Base-by-base conservation (phyloP, 2,888 invertebrate species). In the Drosophila maculinotata region DNA sequence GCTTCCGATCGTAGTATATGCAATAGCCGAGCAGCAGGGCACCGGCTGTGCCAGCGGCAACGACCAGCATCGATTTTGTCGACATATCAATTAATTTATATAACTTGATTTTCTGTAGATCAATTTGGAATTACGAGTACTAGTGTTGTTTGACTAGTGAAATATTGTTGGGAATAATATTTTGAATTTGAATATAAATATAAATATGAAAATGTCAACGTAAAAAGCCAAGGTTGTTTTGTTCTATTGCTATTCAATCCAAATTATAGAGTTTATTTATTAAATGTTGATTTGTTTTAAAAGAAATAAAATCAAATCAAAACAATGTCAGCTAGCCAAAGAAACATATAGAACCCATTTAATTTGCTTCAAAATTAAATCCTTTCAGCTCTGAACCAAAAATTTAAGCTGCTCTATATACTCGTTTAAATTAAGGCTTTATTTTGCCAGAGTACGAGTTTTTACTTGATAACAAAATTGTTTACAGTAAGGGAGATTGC, bases 1-100 rank as follows among this genome's bases (percentile, higher is more conserved):
- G 76, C 17, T 65, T 71, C 6, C 39, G 52, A 52, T 76, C 75
- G 12, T 41, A 76, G 10, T 76, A 76, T 1, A 76, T 44, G 17
- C 72, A 76, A 45, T 57, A 65, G 8, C 64, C 72, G 9, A 76
- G n/a, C 0, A 71, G 12, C 0, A 69, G 0, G 0, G 51, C 68
- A 17, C 68, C 56, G 7, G 60, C 71, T 2, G 64, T 41, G n/a
- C 67, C 70, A 0, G 53, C 57, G 8, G 60, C 38, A 2, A 60
- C 7, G 0, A 41, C 47, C 14, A 73, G 39, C 25, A 47, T 12
- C 1, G 31, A 45, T 30, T 39, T 63, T 8, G 28, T 56, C 6
- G 59, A 63, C 66, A 66, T 41, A 2, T 20, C 20, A 4, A 20
- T 2, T 20, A 4, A 3, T 20, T 20, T 20, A 3, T 2, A 2